Evolutionary conservation across 2,797 vertebrate species (phyloP), one percentile per base, ranked within the genome.

Genomic region (Sciaenops ocellatus): DNA sequence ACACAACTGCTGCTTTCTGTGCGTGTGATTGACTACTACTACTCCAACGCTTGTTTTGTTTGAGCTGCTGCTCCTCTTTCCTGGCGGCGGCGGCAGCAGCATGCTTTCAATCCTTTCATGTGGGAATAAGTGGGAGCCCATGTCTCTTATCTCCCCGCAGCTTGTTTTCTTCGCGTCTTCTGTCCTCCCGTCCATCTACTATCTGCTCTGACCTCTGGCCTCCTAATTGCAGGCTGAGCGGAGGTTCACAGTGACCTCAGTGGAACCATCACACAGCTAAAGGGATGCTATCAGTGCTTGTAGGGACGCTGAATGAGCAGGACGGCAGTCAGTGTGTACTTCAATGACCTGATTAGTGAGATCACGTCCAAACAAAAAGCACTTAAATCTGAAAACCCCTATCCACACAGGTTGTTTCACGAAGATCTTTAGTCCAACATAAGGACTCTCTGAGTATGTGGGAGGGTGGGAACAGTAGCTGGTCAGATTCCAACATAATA

Each of bases 401-500:
- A 1, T n/a, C 9, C 10, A 15, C 5, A 15, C 10, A 11, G 56
- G 7, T 38, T 11, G 12, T 3, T n/a, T 22, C 42, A 3, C 22
- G 15, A 41, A 6, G 10, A 13, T 41, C 6, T 41, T 26, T 44
- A 44, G 13, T 44, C 13, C 42, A 64, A 50, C 59, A 28, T 47
- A 44, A 79, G 61, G 76, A 60, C 34, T 41, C 28, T 82, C 4
- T 3, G 42, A 67, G 62, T 78, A 68, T 50, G 78, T 80, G 84
- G 80, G 80, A 86, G 79, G 62, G 17, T 84, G 85, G 88, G 85
- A 91, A 87, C 85, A 90, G 88, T 80, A 85, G 86, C 57, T 46
- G 5, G 20, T 78, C 73, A 83, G 76, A 88, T 90, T 87, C 80
- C 88, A 77, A 10, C 72, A 70, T 87, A 83, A 78, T 91, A 87